phyloP scores from a whole-genome alignment of 2,888 invertebrate genomes.

The Caenorhabditis macrosperma region DNA sequence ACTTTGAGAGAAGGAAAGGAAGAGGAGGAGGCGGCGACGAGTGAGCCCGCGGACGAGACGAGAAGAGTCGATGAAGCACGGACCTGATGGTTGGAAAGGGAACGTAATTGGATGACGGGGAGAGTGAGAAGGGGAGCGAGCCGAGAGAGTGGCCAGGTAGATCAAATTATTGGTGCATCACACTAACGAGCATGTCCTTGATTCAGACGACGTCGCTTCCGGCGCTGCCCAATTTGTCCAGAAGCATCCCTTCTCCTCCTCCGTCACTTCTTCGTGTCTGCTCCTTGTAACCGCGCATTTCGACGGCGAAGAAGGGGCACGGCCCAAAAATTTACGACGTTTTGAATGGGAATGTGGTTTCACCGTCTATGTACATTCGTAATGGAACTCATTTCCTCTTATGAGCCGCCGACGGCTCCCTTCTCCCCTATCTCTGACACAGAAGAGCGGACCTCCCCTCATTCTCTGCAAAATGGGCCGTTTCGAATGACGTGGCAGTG shows the following conservation, averaged over 20 bases:
- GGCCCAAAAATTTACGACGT: conserved; percentile 55
- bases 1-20: conserved; percentile 42
- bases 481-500: conserved; percentile 4
- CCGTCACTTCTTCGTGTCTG: conserved; percentile 1
- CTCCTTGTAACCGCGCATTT: conserved; percentile 17
- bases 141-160: conserved; percentile 34
- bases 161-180: conserved; percentile 56
- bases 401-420: conserved; percentile 38
- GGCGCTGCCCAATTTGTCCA: conserved; percentile 1
- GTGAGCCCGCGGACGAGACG: neutral
- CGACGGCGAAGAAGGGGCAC: conserved; percentile 7
- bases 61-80: neutral
- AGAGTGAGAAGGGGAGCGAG: neutral
- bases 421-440: conserved; percentile 25
- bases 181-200: conserved; percentile 35
- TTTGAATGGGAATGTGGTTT: conserved; percentile 54
- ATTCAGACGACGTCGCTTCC: neutral
- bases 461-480: conserved; percentile 6
- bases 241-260: neutral
- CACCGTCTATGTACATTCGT: conserved; percentile 50
- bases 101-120: conserved; percentile 37
- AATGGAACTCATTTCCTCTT: conserved; percentile 62
- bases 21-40: conserved; percentile 1
- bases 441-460: neutral
- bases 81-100: conserved; percentile 24